Percentiles rank a stretch among this genome's conserved stretches.
Evolutionary conservation across 2,113 vertebrate species (phyloP).

Genomic region (Gambusia affinis): DNA sequence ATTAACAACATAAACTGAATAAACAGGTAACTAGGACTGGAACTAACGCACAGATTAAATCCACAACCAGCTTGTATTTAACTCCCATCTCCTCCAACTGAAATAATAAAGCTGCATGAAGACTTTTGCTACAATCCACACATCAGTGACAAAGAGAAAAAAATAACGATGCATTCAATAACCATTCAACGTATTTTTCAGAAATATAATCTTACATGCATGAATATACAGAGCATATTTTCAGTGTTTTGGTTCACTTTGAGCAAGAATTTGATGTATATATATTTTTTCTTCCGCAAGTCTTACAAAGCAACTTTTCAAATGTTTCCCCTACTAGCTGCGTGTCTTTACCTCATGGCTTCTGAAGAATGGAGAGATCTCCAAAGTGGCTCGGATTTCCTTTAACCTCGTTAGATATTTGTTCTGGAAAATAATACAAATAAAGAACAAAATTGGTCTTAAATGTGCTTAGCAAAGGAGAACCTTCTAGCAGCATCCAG

Average conservation of each 20-base stretch:
- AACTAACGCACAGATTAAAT: background rate
- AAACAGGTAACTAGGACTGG: background rate
- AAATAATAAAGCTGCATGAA: background rate
- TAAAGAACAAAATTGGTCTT: background rate
- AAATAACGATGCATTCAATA: background rate
- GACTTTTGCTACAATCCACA: background rate
- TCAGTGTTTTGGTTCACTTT: background rate
- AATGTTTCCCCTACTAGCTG: background rate
- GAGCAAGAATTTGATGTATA: background rate
- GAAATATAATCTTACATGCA: background rate
- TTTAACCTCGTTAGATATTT: conserved; percentile 88
- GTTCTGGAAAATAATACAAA: conserved; percentile 70
- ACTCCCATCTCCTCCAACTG: background rate
- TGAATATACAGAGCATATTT: background rate
- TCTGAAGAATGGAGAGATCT: conserved; percentile 92
- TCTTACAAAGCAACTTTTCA: background rate
- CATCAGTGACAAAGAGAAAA: background rate
- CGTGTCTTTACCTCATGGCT: conserved; percentile 89
- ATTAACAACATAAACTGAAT: background rate
- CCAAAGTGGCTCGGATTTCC: conserved; percentile 86
- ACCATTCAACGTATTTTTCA: background rate
- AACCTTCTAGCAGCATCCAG: background rate
- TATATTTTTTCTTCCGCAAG: background rate
- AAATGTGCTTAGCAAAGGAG: background rate
- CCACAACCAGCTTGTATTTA: background rate